Evolutionary conservation across 2,797 vertebrate genomes (phyloP), one percentile per base, ranked within the genome.

Genomic region (Huso huso): DNA sequence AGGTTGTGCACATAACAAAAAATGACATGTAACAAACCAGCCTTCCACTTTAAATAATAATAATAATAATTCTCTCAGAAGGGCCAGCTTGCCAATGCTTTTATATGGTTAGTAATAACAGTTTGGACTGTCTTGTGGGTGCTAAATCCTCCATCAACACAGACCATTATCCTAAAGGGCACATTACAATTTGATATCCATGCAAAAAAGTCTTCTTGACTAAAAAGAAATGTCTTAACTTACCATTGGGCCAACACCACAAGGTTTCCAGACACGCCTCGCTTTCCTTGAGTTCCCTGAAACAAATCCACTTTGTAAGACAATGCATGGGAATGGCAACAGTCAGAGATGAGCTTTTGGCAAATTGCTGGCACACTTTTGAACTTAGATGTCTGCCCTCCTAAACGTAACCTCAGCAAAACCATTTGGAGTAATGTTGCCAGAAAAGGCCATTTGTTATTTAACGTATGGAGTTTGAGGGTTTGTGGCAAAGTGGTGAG

Each of bases 181-280:
- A 12, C 53, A 53, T 53, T 50, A 10, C 55, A 6, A 60, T 13
- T 11, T 6, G 23, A 62, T 23, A 57, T 8, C 11, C 12, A 10
- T 10, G 51, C 15, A 18, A 18, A 18, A 18, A 18, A 18, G 15
- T 18, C 15, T 18, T 18, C 15, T 18, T 18, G 15, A 18, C 37
- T 10, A 48, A 4, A 2, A 50, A 49, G 6, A 49, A 49, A 50
- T 59, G 12, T 23, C 9, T 48, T 63, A 13, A 61, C 57, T 57
- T 53, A 77, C 71, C 71, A 72, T 72, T 51, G 63, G 49, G 51
- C 73, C 77, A 61, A 51, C 11, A 50, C 48, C 37, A 49, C 72
- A 75, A 37, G 69, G 53, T 62, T 72, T 51, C 77, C 79, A 60
- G 72, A 59, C 10, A 68, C 49, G 9, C 79, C 74, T 6, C 65